Evolutionary conservation across 2,888 invertebrate genomes (phyloP), one percentile per base, ranked within the genome.

Genomic region (Arge pagana): DNA sequence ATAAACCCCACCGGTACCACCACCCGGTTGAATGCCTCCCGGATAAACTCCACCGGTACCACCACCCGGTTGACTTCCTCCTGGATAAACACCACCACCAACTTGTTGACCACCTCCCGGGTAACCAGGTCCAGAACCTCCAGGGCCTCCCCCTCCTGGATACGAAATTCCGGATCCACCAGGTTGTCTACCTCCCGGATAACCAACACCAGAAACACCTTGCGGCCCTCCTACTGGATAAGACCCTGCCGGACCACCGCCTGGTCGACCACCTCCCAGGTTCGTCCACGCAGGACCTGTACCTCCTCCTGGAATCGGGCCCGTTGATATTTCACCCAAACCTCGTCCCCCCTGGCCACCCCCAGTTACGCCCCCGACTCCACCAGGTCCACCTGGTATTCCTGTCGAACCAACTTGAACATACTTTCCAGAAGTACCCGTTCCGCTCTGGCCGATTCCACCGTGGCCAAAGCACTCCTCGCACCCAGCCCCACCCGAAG

Each of bases 401-500:
- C 15, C 21, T 16, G 50, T 10, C 45, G 16, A 13, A 37, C 53
- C 11, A 18, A 24, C 24, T 30, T 42, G 13, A 18, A 15, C 37
- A 30, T 30, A 11, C 33, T 48, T 55, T 53, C 58, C 31, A 45
- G 42, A 21, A 19, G 21, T 40, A 52, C 28, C 54, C 50, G 24
- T 56, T 53, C 45, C 54, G 45, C n/a, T 58, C 53, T 13, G 52
- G n/a, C 24, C n/a, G 21, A 41, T 40, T 33, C 42, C 43, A 39
- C 49, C 37, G 30, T 76, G 73, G 39, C 79, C 80, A 33, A 79
- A 76, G 70, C 88, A 89, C 39, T 84, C 87, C n/a, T 85, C 85
- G 62, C 89, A 89, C 54, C 81, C 83, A 1, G 80, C 82, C 41
- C 85, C 83, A 43, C 85, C 84, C 53, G 85, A 82, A 41, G 89